Conservation (phyloP, 2,888 invertebrate genomes). For the Drepanosiphum platanoidis region DNA sequence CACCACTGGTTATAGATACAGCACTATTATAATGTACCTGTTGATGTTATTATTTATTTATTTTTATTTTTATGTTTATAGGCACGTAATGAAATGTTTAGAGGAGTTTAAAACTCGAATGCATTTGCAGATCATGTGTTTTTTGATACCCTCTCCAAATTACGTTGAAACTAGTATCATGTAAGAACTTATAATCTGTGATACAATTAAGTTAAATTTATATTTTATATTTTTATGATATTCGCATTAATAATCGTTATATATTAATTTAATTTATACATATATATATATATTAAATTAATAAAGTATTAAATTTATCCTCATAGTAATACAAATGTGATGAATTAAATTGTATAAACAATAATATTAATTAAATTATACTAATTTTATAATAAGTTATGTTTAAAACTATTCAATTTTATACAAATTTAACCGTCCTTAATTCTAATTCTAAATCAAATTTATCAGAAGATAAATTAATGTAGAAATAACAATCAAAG, state of each 20-base stretch:
- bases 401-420: no score
- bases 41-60: not conserved
- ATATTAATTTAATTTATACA: not conserved
- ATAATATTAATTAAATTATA: not conserved
- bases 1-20: not conserved
- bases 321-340: not conserved
- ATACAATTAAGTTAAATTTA: constrained; percentile 7
- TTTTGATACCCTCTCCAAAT: constrained; percentile 18
- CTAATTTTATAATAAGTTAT: not conserved
- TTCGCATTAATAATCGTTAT: not conserved
- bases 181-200: constrained; percentile 9
- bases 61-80: constrained; percentile 6
- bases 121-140: constrained; percentile 59
- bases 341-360: no score
- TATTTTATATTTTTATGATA: constrained; percentile 7
- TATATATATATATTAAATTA: not conserved
- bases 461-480: no score
- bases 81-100: constrained; percentile 38
- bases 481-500: no score
- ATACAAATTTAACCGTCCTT: no score
- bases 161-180: constrained; percentile 49
- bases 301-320: not conserved
- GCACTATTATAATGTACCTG: not conserved
- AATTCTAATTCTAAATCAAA: no score
- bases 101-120: constrained; percentile 52